Percentiles rank a stretch among this genome's conserved stretches.
Conservation (phyloP, 2,888 invertebrate genomes). For the Schizotus pectinicornis region DNA sequence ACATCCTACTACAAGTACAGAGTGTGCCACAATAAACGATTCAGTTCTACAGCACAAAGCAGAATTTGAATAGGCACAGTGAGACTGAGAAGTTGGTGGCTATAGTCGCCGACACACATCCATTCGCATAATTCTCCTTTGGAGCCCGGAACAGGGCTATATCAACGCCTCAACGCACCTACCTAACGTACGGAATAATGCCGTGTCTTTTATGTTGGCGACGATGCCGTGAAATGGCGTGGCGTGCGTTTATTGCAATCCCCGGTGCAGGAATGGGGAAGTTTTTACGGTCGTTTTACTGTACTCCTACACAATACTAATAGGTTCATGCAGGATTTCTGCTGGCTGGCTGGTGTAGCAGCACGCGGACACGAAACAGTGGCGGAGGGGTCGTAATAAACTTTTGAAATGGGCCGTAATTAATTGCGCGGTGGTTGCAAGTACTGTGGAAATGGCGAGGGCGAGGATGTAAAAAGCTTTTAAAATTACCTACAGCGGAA, state of each 20-base stretch:
- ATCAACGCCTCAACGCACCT: neutral
- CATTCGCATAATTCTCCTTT: neutral
- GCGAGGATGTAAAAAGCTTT: too few species aligned
- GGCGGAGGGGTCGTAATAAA: too few species aligned
- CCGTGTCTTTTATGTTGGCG: constrained; percentile 4
- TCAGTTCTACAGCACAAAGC: constrained; percentile 19
- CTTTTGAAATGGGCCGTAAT: too few species aligned
- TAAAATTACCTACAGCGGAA: too few species aligned
- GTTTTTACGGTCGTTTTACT: constrained; percentile 19
- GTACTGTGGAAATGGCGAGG: too few species aligned
- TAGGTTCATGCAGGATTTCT: constrained; percentile 18
- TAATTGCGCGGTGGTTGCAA: too few species aligned
- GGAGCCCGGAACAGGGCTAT: neutral
- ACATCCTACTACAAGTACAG: neutral
- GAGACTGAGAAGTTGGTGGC: constrained; percentile 3
- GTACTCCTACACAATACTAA: constrained; percentile 15
- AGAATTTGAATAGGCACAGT: constrained; percentile 12
- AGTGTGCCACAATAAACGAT: constrained; percentile 9
- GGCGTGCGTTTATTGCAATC: constrained; percentile 11
- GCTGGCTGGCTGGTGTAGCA: constrained; percentile 1
- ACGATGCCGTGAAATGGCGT: constrained; percentile 7
- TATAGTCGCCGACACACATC: neutral
- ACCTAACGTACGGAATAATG: neutral
- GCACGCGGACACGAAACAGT: neutral
- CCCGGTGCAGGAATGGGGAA: constrained; percentile 2